A percentile compares a stretch with the other conserved stretches of the same genome.
Evolutionary conservation across 2,797 vertebrate genomes (phyloP).

Genomic region (Leptoclinus maculatus): DNA sequence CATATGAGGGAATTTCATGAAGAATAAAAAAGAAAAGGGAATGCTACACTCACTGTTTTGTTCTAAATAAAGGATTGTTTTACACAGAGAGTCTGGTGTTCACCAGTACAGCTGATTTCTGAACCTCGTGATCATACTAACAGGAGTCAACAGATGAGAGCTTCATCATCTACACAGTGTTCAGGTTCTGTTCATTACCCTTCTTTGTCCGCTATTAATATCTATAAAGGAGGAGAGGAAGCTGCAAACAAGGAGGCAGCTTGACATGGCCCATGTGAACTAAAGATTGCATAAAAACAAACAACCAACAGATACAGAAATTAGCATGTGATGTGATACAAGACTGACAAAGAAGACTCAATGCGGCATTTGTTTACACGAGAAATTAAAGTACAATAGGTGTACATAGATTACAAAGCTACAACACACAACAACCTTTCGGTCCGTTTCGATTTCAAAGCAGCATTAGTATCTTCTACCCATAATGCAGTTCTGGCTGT

Average conservation of each 20-base stretch:
- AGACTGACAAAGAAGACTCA: not conserved
- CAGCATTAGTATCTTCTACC: conserved; percentile 18
- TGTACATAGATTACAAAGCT: not conserved
- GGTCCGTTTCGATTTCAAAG: not conserved
- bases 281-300: conserved; percentile 1
- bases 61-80: conserved; percentile 35
- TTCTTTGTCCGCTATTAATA: conserved; percentile 31
- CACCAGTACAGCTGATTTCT: conserved; percentile 31
- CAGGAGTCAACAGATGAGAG: conserved; percentile 25
- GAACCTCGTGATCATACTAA: conserved; percentile 27
- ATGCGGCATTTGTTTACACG: not conserved
- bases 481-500: not conserved
- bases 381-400: not conserved
- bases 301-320: conserved; percentile 1
- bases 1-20: conserved; percentile 49
- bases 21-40: conserved; percentile 23
- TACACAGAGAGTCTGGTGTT: conserved; percentile 34
- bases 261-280: conserved; percentile 12
- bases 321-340: not conserved
- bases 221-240: conserved; percentile 11
- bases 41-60: not conserved
- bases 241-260: conserved; percentile 5
- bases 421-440: not conserved
- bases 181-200: conserved; percentile 29
- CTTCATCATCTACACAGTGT: conserved; percentile 24